Conservation (phyloP, 2,888 invertebrate species). For the Epirrita christyi region DNA sequence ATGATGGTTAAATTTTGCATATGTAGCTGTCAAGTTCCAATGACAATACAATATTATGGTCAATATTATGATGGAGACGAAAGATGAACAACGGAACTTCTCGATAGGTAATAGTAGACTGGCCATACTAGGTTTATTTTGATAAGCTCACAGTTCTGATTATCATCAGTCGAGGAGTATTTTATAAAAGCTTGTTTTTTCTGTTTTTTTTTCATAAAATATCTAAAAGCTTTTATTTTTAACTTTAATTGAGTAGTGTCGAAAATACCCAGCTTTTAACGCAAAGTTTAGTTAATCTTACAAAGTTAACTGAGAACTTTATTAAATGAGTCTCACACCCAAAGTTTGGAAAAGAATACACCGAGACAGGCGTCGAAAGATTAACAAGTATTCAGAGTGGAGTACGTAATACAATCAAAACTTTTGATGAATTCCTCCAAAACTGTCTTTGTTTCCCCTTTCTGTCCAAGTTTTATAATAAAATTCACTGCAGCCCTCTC, state of each 20-base stretch:
- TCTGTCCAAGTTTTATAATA: constrained; percentile 75
- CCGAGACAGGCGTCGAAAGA: constrained; percentile 58
- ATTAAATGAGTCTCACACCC: constrained; percentile 43
- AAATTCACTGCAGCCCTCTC: constrained; percentile 63
- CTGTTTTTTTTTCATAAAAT: constrained; percentile 5
- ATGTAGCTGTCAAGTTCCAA: too few species aligned
- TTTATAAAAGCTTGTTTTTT: too few species aligned
- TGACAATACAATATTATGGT: too few species aligned
- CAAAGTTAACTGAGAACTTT: constrained; percentile 35
- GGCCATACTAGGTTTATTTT: too few species aligned
- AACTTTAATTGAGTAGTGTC: constrained; percentile 13
- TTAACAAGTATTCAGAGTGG: constrained; percentile 67
- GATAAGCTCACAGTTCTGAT: too few species aligned
- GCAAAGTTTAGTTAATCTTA: constrained; percentile 19
- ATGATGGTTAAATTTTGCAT: too few species aligned
- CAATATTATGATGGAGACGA: too few species aligned
- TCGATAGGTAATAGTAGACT: too few species aligned
- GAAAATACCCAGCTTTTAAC: constrained; percentile 21
- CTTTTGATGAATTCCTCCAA: constrained; percentile 80
- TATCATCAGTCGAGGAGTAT: too few species aligned
- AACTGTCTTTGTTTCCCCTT: constrained; percentile 79
- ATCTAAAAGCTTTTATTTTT: constrained; percentile 8
- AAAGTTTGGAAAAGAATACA: constrained; percentile 52
- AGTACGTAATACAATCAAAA: constrained; percentile 81
- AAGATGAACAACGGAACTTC: too few species aligned